These are phyloP conservation scores for Eristalis intricaria DNA, from an alignment of 2,888 invertebrate genomes.

Conservation along the genomic window DNA sequence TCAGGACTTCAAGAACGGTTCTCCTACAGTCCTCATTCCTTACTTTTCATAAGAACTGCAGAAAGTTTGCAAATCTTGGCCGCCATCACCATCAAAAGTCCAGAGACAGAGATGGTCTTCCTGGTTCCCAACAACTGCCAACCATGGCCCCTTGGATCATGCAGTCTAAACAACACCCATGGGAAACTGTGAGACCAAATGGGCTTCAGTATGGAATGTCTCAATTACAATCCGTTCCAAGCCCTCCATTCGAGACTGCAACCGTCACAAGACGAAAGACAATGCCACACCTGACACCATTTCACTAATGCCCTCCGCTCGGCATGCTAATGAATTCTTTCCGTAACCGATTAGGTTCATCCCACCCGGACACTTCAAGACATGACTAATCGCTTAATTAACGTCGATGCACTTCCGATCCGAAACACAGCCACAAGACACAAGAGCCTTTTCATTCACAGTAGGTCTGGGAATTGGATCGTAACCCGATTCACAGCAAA, in stretches of 20 bases:
- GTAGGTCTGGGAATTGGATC: constrained; percentile 48
- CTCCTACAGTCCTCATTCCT: no score
- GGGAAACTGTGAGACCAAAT: no score
- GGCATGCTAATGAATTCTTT: constrained; percentile 5
- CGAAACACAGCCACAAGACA: no score
- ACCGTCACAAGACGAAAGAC: neutral
- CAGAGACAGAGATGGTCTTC: no score
- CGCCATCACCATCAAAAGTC: no score
- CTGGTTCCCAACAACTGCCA: no score
- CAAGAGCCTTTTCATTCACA: neutral
- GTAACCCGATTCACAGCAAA: constrained; percentile 47
- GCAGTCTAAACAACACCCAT: no score
- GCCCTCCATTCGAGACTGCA: neutral
- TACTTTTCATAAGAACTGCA: no score
- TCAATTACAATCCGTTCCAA: neutral
- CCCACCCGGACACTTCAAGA: neutral
- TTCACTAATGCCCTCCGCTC: neutral
- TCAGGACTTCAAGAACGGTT: no score
- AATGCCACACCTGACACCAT: neutral
- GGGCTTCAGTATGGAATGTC: no score
- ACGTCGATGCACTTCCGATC: constrained; percentile 27
- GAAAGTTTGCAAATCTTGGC: no score
- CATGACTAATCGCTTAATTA: constrained; percentile 40
- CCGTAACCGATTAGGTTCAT: neutral
- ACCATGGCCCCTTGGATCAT: no score